These are phyloP conservation scores for Onychostoma macrolepis DNA, from an alignment of 2,113 vertebrate genomes.

Conservation along the genomic window DNA sequence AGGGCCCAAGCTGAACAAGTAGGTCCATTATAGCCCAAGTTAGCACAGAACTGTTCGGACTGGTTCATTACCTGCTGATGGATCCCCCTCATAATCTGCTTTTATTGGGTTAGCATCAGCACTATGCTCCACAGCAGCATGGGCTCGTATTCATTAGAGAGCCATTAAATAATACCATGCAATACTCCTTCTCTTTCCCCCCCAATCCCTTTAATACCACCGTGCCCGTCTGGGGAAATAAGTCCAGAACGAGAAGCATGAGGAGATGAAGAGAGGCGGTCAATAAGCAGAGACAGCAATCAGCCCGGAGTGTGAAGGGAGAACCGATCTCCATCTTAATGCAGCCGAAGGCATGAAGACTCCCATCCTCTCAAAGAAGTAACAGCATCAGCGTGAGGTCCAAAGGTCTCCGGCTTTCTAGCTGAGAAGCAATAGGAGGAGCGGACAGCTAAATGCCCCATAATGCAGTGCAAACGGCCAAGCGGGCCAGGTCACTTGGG, in stretches of 20 bases:
- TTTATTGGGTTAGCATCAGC: conserved; percentile 59
- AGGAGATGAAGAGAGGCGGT: conserved; percentile 44
- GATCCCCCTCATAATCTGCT: conserved; percentile 59
- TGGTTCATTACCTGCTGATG: conserved; percentile 59
- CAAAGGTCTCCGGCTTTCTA: conserved; percentile 39
- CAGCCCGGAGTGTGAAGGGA: conserved; percentile 35
- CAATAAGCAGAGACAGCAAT: conserved; percentile 55
- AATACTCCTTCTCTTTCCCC: conserved; percentile 22
- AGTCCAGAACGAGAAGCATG: conserved; percentile 45
- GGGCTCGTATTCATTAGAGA: conserved; percentile 56
- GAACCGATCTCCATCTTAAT: conserved; percentile 45
- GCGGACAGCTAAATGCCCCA: conserved; percentile 40
- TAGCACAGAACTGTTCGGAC: conserved; percentile 62
- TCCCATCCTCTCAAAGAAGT: conserved; percentile 44
- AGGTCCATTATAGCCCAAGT: conserved; percentile 59
- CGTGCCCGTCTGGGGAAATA: conserved; percentile 53
- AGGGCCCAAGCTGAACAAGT: conserved; percentile 57
- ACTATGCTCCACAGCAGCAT: conserved; percentile 13
- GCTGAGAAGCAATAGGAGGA: conserved; percentile 37
- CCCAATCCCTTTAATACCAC: conserved; percentile 42
- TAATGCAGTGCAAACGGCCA: conserved; percentile 46
- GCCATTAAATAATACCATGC: conserved; percentile 49
- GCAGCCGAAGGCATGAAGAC: conserved; percentile 35
- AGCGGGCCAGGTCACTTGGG: conserved; percentile 36
- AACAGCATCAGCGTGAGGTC: conserved; percentile 28